Evolutionary conservation across 35 echinoderm and acorn worm species (phyloP).

Genomic region (Acanthaster planci): DNA sequence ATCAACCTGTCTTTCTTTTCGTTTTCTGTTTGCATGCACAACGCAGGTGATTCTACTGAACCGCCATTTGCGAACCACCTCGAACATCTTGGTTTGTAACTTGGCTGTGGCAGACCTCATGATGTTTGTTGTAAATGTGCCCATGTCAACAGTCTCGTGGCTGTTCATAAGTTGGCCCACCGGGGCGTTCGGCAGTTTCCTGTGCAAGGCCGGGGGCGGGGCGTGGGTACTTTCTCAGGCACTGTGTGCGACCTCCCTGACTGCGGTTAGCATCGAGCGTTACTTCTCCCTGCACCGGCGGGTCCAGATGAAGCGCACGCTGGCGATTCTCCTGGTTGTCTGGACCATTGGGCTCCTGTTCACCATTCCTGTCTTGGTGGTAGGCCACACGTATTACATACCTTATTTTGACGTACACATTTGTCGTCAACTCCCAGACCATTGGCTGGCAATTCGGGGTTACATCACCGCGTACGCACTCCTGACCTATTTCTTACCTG

Average conservation of each 20-base stretch:
- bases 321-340: background rate
- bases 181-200: background rate
- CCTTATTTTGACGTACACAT: background rate
- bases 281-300: background rate
- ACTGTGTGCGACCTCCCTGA: background rate
- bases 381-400: background rate
- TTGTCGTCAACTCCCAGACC: background rate
- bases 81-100: slow-evolving; percentile 10
- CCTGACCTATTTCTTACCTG: slow-evolving; percentile 5
- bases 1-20: too few species aligned
- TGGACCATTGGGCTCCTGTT: background rate
- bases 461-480: background rate
- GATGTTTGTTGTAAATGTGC: slow-evolving; percentile 6
- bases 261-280: slow-evolving; percentile 5
- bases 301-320: background rate
- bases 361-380: background rate
- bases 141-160: background rate
- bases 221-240: background rate
- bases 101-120: background rate
- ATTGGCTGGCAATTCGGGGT: background rate
- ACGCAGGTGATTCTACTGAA: slow-evolving; percentile 7
- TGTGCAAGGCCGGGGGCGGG: background rate
- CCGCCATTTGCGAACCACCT: slow-evolving; percentile 1
- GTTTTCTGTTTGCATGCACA: too few species aligned
- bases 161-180: background rate